Percentiles rank a stretch among this genome's conserved stretches.
Conservation (phyloP, 1,140 invertebrate species). For the Drosophila athabasca region DNA sequence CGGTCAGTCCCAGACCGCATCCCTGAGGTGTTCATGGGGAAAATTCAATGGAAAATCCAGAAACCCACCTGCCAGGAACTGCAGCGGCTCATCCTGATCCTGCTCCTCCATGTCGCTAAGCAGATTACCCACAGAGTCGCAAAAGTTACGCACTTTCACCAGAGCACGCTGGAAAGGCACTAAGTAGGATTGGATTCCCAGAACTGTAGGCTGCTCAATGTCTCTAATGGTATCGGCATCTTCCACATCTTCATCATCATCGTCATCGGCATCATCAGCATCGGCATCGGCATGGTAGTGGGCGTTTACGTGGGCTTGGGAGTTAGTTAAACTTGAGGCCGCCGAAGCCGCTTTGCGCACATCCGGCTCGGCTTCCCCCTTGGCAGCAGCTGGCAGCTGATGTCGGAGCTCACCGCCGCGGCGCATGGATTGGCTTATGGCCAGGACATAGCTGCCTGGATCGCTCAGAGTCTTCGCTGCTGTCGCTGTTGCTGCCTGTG, state of each 20-base stretch:
- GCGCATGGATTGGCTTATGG: slow-evolving; percentile 66
- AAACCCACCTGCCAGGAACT: slow-evolving; percentile 40
- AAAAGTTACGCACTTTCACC: slow-evolving; percentile 60
- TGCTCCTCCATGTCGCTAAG: slow-evolving; percentile 31
- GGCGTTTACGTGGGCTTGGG: slow-evolving; percentile 19
- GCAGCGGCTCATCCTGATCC: neutral
- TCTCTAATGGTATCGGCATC: slow-evolving; percentile 11
- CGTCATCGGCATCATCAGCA: slow-evolving; percentile 29
- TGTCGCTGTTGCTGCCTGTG: no score
- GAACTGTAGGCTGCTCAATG: slow-evolving; percentile 1
- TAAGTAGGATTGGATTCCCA: slow-evolving; percentile 47
- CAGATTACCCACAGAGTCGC: slow-evolving; percentile 56
- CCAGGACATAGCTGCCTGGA: slow-evolving; percentile 63
- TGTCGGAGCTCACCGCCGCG: slow-evolving; percentile 40
- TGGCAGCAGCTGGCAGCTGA: slow-evolving; percentile 41
- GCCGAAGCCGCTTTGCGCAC: slow-evolving; percentile 26
- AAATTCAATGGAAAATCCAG: slow-evolving; percentile 2
- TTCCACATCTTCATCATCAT: slow-evolving; percentile 20
- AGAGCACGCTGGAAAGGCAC: slow-evolving; percentile 50
- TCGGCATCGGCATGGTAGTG: slow-evolving; percentile 1
- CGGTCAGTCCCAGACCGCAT: slow-evolving; percentile 34
- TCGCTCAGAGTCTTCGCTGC: slow-evolving; percentile 29
- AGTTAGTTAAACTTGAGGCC: slow-evolving; percentile 26
- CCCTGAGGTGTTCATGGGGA: slow-evolving; percentile 30
- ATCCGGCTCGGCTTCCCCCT: slow-evolving; percentile 54